A percentile compares a stretch with the other conserved stretches of the same genome.
Conservation (phyloP, 2,888 invertebrate species). For the Agriotes lineatus region DNA sequence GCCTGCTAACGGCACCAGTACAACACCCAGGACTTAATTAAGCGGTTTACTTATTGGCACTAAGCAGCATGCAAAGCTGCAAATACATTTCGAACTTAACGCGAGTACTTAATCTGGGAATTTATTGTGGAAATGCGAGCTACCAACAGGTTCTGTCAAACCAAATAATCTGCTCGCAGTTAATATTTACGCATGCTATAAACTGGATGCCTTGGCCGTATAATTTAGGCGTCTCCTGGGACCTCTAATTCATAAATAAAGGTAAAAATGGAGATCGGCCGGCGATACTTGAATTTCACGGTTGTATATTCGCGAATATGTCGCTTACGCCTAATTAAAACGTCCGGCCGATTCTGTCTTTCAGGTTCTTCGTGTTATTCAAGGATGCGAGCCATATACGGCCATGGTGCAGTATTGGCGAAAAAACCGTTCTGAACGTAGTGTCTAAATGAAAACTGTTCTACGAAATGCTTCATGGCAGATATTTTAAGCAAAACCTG, state of each 20-base stretch:
- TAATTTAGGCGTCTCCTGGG: conserved; percentile 10
- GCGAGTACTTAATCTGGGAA: not conserved
- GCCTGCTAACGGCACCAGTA: not conserved
- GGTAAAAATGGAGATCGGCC: not conserved
- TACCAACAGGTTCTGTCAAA: conserved; percentile 16
- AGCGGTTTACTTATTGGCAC: not conserved
- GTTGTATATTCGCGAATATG: conserved; percentile 2
- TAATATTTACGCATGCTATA: not conserved
- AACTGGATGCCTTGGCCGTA: not conserved
- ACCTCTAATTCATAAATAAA: not conserved
- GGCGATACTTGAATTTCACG: not conserved
- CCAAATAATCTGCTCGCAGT: conserved; percentile 6
- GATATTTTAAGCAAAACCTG: no score
- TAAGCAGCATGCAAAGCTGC: not conserved
- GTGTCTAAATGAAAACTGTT: no score
- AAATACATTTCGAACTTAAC: not conserved
- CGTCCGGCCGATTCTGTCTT: not conserved
- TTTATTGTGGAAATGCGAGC: conserved; percentile 5
- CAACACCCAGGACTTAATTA: not conserved
- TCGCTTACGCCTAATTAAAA: conserved; percentile 12
- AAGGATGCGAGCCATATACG: no score
- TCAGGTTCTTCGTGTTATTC: not conserved
- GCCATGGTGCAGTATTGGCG: no score
- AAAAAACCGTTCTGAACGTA: no score
- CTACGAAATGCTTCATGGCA: no score